These are phyloP conservation scores for Meta bourneti DNA, from an alignment of 2,888 invertebrate genomes.

Conservation along the genomic window DNA sequence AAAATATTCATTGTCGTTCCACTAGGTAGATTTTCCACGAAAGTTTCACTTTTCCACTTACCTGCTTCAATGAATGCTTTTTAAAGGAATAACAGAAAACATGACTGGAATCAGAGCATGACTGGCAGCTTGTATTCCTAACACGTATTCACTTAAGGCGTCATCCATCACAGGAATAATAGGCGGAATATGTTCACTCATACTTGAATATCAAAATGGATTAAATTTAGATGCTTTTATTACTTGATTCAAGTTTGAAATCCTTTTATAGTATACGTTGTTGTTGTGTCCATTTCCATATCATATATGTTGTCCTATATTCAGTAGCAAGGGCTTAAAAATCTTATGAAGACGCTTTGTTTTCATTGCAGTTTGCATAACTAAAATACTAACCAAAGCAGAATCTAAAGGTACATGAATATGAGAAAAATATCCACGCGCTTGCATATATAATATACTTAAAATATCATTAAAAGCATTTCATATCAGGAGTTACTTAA, in stretches of 20 bases:
- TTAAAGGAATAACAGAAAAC: not conserved
- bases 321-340: too few species aligned
- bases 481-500: too few species aligned
- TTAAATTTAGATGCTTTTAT: not conserved
- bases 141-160: not conserved
- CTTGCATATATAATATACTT: too few species aligned
- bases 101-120: not conserved
- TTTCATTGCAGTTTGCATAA: too few species aligned
- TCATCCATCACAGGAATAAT: not conserved
- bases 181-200: too few species aligned
- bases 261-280: not conserved
- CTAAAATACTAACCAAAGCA: too few species aligned
- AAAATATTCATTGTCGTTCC: not conserved
- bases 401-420: too few species aligned
- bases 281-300: too few species aligned
- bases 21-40: not conserved
- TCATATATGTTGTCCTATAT: too few species aligned
- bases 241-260: not conserved
- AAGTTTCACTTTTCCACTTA: not conserved
- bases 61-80: not conserved
- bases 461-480: too few species aligned
- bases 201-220: not conserved
- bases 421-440: too few species aligned
- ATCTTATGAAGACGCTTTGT: too few species aligned
- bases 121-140: not conserved